These are phyloP conservation scores for Litocranius walleri DNA, from an alignment of 2,113 vertebrate species.

Conservation along the genomic window DNA sequence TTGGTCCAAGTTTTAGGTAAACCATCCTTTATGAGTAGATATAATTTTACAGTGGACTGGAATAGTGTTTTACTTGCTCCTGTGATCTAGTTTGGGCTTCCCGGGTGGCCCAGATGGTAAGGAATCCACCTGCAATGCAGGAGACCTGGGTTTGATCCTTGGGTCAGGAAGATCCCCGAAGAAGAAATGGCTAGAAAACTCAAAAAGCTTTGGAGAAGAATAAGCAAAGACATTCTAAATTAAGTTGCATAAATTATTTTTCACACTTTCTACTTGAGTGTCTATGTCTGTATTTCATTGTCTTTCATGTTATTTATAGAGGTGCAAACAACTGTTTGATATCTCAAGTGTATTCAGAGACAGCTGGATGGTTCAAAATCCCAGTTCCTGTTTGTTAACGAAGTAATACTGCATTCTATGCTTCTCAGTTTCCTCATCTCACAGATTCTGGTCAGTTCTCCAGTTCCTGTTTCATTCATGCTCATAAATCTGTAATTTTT, in stretches of 20 bases:
- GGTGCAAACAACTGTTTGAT: background rate
- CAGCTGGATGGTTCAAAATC: background rate
- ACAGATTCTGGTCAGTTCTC: background rate
- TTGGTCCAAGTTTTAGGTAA: background rate
- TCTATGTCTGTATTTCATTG: background rate
- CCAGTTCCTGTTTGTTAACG: background rate
- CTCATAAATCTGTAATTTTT: background rate
- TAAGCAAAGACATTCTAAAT: conserved; percentile 29
- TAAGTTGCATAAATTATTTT: background rate
- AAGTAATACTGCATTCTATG: background rate
- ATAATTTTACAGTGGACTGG: background rate
- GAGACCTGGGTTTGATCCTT: background rate
- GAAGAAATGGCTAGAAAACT: background rate
- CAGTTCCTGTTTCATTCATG: background rate
- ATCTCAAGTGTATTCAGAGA: background rate
- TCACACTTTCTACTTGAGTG: background rate
- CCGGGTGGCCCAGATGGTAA: background rate
- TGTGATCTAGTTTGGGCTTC: background rate
- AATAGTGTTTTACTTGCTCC: background rate
- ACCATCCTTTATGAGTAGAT: background rate
- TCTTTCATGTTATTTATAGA: background rate
- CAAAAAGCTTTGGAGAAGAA: background rate
- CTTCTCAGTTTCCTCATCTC: background rate
- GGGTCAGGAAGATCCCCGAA: background rate
- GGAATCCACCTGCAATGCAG: background rate